These are phyloP conservation scores for Nasua narica DNA, from an alignment of 2,797 vertebrate genomes.

Conservation along the genomic window DNA sequence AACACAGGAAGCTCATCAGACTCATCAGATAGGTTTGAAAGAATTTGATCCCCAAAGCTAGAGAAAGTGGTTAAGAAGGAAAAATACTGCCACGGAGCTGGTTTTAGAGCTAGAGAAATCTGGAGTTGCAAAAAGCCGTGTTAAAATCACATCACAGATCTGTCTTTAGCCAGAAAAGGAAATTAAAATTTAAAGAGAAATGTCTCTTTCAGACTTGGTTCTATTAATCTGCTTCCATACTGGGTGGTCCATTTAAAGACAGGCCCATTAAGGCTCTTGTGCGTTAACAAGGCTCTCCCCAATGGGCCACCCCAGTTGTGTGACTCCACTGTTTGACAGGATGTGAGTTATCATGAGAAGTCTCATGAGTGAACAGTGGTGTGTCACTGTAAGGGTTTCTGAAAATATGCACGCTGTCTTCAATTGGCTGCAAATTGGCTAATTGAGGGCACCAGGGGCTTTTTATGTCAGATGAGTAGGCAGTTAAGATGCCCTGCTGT, in stretches of 20 bases:
- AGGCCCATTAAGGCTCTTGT: conserved; percentile 39
- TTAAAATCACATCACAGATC: conserved; percentile 50
- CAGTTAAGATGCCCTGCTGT: not conserved
- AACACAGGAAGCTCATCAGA: conserved; percentile 48
- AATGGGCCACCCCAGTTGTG: not conserved
- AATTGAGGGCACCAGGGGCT: conserved; percentile 4
- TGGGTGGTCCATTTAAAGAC: conserved; percentile 45
- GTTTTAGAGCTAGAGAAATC: conserved; percentile 55
- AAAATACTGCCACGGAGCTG: not conserved
- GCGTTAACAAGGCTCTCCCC: conserved; percentile 16
- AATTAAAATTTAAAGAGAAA: conserved; percentile 54
- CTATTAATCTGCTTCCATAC: conserved; percentile 52
- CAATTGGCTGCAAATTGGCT: conserved; percentile 13
- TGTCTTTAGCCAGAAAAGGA: conserved; percentile 44
- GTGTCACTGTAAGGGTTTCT: conserved; percentile 46
- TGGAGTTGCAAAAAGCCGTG: not conserved
- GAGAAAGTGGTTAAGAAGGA: not conserved
- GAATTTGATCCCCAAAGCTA: conserved; percentile 33
- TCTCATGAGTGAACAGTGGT: conserved; percentile 41
- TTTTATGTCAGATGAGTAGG: conserved; percentile 54
- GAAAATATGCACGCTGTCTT: conserved; percentile 57
- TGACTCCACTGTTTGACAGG: conserved; percentile 13
- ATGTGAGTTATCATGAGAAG: conserved; percentile 50
- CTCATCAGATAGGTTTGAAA: conserved; percentile 13
- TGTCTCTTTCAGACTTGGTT: conserved; percentile 21